Base-by-base conservation (phyloP, 2,113 vertebrate genomes). In the Nicator chloris region DNA sequence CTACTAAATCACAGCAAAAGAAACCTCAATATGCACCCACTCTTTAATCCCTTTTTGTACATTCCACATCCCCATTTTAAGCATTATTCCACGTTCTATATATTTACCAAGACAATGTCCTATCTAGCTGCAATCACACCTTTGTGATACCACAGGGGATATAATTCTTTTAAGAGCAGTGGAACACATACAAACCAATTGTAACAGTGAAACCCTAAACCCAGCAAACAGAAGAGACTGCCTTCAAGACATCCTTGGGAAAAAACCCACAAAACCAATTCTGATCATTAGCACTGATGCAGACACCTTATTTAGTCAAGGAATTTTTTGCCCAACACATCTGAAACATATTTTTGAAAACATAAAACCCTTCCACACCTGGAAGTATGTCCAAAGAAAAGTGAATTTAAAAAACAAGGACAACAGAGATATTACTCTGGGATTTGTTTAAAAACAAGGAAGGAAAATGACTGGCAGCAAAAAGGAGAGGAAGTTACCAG, bases 401-500 rank as follows among this genome's bases (percentile, higher is more conserved):
- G 35, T 24, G 35, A 91, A 79, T 90, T 76, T 21, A 79, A 73
- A 73, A 73, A 85, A 17, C 2, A 40, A 61, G 14, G 24, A 72
- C 51, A 79, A 56, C 17, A n/a, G 64, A 82, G 60, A 66, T 60
- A n/a, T 2, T 24, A 47, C 22, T 54, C 23, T 51, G 64, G 51
- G 70, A 75, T 82, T 78, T 92, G 37, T 65, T 79, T 87, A 72
- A 84, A 86, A 88, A 50, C 40, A 66, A 59, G 47, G 26, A 78
- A 85, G 33, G 17, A 78, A 68, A 92, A 68, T 1, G 3, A 69
- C 0, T 51, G 35, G 49, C 57, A 88, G 77, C 45, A 68, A 88
- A 77, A 86, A 40, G 45, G 50, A 50, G 17, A 61, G 40, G 53
- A 73, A 81, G 22, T 45, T 73, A 88, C 35, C 37, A 27, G 33